Base-by-base conservation (phyloP, 2,113 vertebrate species). In the Laterallus jamaicensis region DNA sequence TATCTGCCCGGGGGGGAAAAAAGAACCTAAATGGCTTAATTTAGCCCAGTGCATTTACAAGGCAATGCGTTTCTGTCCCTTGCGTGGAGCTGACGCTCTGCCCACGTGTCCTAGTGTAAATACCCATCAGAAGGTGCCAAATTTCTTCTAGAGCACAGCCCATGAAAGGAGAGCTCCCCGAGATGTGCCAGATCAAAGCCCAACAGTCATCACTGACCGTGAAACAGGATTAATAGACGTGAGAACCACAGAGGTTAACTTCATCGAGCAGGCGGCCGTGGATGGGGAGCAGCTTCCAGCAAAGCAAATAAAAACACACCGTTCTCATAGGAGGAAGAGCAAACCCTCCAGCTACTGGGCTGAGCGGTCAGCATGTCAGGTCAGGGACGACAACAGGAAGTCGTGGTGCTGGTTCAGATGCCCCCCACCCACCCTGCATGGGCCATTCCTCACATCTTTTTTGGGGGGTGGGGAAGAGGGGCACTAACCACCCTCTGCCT, bases 71-170 rank as follows among this genome's bases (percentile, higher is more conserved):
- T 66, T 74, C 63, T 68, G 37, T 29, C 75, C 83, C 67, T 81
- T 26, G 24, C 14, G 15, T 19, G 8, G 1, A 42, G 28, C 12
- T 5, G 60, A 60, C 0, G 7, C 17, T 35, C 71, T 82, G 9
- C 50, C 64, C 70, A 31, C 9, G 0, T 26, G 39, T 21, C 29
- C 15, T 44, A 12, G 18, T 1, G 25, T 12, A 66, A 91, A 37
- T 5, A 50, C 31, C 15, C 8, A 1, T 0, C 29, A 44, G 59
- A 50, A 82, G 70, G n/a, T 9, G 28, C 70, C 0, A 3, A 11
- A 31, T 37, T 40, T 54, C 59, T 86, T 49, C 4, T 2, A 47
- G 40, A 9, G 26, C 2, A 2, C 20, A 31, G 39, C n/a, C 42
- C 21, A 7, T 11, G 70, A 62, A 66, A 64, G 12, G 31, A 66